A percentile compares a stretch with the other conserved stretches of the same genome.
Conservation (phyloP, 2,113 vertebrate genomes). For the Sapajus apella region DNA sequence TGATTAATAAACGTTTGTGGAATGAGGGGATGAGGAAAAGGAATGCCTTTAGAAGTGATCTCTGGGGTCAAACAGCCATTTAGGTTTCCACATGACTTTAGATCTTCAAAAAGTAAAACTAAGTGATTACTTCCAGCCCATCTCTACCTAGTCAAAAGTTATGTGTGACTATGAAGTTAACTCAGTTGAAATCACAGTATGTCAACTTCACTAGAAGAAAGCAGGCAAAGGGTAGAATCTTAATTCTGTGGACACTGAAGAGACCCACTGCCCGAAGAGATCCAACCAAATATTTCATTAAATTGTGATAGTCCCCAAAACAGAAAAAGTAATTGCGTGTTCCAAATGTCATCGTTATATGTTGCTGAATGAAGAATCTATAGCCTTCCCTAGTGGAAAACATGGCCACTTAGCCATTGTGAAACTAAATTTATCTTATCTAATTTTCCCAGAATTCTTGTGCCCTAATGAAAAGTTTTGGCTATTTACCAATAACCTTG, state of each 20-base stretch:
- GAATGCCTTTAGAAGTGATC: not conserved
- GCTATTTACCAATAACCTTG: not conserved
- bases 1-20: not conserved
- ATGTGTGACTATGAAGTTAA: not conserved
- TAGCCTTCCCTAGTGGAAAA: not conserved
- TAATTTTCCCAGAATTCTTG: not conserved
- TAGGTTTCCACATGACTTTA: not conserved
- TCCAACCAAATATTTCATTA: not conserved
- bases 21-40: not conserved
- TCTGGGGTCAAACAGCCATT: not conserved
- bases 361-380: not conserved
- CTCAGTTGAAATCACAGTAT: not conserved
- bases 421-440: not conserved
- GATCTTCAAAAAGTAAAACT: not conserved
- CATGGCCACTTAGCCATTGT: fast-evolving
- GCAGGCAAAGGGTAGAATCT: not conserved
- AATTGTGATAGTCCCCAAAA: not conserved
- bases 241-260: not conserved
- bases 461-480: not conserved
- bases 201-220: not conserved
- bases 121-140: not conserved
- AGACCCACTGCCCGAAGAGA: not conserved
- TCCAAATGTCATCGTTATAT: not conserved
- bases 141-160: not conserved
- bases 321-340: not conserved